Base-by-base conservation (phyloP, 2,113 vertebrate genomes). In the Nicator chloris region DNA sequence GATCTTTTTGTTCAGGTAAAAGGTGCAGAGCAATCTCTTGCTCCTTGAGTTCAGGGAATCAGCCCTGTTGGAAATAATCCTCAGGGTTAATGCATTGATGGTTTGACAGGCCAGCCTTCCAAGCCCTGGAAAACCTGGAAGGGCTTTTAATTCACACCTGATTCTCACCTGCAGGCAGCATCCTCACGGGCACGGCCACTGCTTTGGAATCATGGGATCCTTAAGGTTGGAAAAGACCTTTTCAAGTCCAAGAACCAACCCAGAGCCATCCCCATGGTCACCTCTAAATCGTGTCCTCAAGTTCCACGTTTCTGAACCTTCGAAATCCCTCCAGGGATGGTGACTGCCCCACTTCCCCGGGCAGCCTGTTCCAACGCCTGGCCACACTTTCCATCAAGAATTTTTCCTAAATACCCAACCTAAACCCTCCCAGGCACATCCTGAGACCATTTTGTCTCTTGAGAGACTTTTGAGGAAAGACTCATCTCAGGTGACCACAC, bases 251-350 rank as follows among this genome's bases (percentile, higher is more conserved):
- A 33, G 11, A 45, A 37, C 4, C 40, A 42, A 10, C 15, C 31
- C 87, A 33, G 31, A 53, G 11, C 31, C 61, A 45, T 7, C 78
- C 10, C 15, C 8, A 2, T 4, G 30, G 19, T 45, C 54, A 51
- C 8, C 44, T 8, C 59, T 28, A 9, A 73, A 57, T 65, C 8
- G 2, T 0, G 0, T 13, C 78, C 63, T 49, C 21, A 7, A 22
- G 2, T 40, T 27, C 63, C 26, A 31, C 10, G 2, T 61, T 40
- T 31, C 11, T 4, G 8, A 19, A 6, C 7, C 17, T 49, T 28
- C 0, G 0, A 13, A 76, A 49, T 16, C 35, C 40, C 35, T 35
- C 10, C 35, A 33, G 54, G 40, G 5, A 30, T 20, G 31, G 10
- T 4, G 26, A 49, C 11, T 22, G 20, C 40, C 18, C 4, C 7